phyloP scores from a whole-genome alignment of 2,888 invertebrate species.

The Elgonia sp. region DNA sequence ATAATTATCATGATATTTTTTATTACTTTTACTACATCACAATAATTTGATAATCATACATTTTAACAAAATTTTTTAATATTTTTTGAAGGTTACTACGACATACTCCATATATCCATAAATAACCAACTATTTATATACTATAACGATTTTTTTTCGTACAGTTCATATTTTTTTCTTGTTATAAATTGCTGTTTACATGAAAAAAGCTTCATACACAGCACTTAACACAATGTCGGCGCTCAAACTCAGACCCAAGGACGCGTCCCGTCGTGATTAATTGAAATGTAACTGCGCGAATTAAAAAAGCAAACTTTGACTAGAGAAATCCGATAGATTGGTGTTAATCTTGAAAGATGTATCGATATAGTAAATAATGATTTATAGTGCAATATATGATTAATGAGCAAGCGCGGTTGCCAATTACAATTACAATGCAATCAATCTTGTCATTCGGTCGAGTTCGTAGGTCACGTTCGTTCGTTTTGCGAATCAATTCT shows the following conservation, averaged over 20 bases:
- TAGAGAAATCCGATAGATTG: constrained; percentile 23
- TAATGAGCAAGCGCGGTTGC: constrained; percentile 71
- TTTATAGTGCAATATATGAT: constrained; percentile 73
- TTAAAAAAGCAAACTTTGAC: constrained; percentile 36
- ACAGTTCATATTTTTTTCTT: too few relatives aligned
- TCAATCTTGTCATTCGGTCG: constrained; percentile 71
- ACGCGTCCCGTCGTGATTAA: constrained; percentile 22
- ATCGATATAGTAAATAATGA: constrained; percentile 60
- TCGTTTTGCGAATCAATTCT: constrained; percentile 64
- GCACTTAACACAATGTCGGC: background rate
- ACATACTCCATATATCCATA: too few relatives aligned
- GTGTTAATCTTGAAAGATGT: constrained; percentile 54
- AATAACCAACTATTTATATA: too few relatives aligned
- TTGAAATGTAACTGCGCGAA: constrained; percentile 37
- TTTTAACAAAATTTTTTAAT: too few relatives aligned
- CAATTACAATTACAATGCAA: constrained; percentile 75
- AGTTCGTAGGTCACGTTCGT: constrained; percentile 69
- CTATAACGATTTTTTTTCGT: too few relatives aligned
- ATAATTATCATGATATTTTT: too few relatives aligned
- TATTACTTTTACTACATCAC: too few relatives aligned
- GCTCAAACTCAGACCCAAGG: constrained; percentile 6
- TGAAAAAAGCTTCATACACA: background rate
- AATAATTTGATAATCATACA: too few relatives aligned
- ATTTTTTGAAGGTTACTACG: too few relatives aligned
- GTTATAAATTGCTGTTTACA: background rate